Evolutionary conservation across 2,888 invertebrate genomes (phyloP), one percentile per base, ranked within the genome.

Genomic region (Merodon equestris): DNA sequence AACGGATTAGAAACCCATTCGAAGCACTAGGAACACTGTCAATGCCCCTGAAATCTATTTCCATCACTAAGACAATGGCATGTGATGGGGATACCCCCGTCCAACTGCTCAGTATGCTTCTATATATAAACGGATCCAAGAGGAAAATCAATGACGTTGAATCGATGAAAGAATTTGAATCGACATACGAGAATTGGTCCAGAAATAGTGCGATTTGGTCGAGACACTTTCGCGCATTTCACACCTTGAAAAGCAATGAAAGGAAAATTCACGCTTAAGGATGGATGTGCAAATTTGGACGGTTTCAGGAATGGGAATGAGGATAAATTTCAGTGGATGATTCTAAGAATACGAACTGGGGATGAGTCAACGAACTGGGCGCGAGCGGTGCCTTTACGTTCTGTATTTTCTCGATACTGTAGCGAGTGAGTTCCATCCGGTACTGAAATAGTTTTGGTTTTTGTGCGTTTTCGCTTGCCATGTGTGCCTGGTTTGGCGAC

Each of bases 361-460:
- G 48, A 73, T 77, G 77, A 77, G 77, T 77, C 77, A 77, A 77
- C 73, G 77, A 77, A 77, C 77, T 77, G 77, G 18, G 44, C 7
- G 27, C 14, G 18, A 34, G n/a, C 38, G 19, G 53, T 47, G 19
- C 17, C 42, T 36, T 58, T n/a, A 40, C 14, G 48, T 17, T 53
- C n/a, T 10, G 36, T 0, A 38, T 42, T 18, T 48, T 42, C 14
- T 57, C 18, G 47, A 14, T 42, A 42, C 50, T 47, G 12, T 13
- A 51, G 63, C 56, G 50, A 73, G 27, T 27, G 50, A 73, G 73
- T 77, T 73, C 67, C 73, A 73, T 77, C 73, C 77, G 77, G 77
- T 77, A 77, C 77, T 40, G 48, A 77, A 77, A 73, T 77, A 77
- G 73, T 63, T 61, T 47, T 45, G 27, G 12, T 54, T n/a, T 34